phyloP scores from a whole-genome alignment of 1,140 invertebrate genomes.

The Periplaneta americana region DNA sequence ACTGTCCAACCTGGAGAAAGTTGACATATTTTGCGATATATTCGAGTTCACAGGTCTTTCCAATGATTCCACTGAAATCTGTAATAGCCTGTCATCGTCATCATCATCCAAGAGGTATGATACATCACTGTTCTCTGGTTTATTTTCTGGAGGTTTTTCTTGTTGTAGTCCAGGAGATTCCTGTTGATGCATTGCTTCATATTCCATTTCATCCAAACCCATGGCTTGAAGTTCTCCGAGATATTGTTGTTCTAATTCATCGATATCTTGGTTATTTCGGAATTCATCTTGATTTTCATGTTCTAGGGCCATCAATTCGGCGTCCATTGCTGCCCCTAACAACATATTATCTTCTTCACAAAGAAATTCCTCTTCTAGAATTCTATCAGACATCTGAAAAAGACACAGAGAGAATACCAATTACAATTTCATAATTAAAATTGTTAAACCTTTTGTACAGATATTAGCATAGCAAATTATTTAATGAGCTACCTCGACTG shows the following conservation, averaged over 20 bases:
- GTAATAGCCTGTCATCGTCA: background rate
- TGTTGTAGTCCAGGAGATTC: background rate
- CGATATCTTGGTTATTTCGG: background rate
- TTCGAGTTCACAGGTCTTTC: background rate
- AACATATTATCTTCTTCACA: background rate
- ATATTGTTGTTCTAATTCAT: background rate
- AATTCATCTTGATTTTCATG: background rate
- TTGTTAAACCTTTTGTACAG: too few species aligned
- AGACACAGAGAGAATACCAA: too few species aligned
- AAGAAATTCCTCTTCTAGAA: background rate
- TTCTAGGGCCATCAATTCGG: background rate
- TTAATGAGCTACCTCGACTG: too few species aligned
- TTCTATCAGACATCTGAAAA: too few species aligned
- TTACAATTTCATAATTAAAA: too few species aligned
- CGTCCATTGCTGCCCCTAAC: background rate
- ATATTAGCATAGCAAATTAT: too few species aligned
- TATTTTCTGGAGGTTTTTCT: background rate
- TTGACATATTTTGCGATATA: background rate
- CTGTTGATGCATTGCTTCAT: background rate
- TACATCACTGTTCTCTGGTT: background rate
- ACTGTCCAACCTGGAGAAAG: background rate
- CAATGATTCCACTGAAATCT: background rate
- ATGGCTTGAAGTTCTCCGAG: background rate
- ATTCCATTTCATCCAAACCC: background rate
- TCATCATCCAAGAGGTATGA: background rate